Conservation (phyloP, 2,888 invertebrate species). For the Hipparchia sbordonii region DNA sequence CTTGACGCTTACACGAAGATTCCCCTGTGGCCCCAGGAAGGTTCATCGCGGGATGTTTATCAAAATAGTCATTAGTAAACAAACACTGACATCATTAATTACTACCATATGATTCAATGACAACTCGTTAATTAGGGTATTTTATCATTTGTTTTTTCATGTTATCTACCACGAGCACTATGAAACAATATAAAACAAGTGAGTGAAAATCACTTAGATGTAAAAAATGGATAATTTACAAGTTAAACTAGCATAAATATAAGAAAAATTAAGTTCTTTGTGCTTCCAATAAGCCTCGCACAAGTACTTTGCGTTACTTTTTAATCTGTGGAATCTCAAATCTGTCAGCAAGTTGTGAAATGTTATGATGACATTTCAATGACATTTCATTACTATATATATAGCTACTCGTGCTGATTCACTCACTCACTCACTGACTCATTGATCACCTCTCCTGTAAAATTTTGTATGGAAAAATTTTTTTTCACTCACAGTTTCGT, state of each 20-base stretch:
- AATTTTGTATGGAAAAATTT: no score
- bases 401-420: no score
- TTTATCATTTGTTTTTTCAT: constrained; percentile 37
- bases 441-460: no score
- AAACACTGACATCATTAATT: constrained; percentile 79
- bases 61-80: constrained; percentile 72
- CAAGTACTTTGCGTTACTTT: constrained; percentile 1
- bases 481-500: no score
- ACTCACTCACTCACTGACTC: no score
- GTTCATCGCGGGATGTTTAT: constrained; percentile 59
- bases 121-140: constrained; percentile 61
- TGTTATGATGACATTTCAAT: no score
- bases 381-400: no score
- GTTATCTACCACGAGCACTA: constrained; percentile 33
- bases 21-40: constrained; percentile 65
- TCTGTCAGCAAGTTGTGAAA: neutral
- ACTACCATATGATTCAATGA: constrained; percentile 78
- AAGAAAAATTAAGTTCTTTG: constrained; percentile 3
- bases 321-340: neutral
- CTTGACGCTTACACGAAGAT: constrained; percentile 77
- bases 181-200: neutral
- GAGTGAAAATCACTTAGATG: neutral
- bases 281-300: constrained; percentile 2
- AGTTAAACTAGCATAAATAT: neutral
- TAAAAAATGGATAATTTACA: neutral